Conservation (phyloP, 2,888 invertebrate genomes). For the Tiphia femorata region DNA sequence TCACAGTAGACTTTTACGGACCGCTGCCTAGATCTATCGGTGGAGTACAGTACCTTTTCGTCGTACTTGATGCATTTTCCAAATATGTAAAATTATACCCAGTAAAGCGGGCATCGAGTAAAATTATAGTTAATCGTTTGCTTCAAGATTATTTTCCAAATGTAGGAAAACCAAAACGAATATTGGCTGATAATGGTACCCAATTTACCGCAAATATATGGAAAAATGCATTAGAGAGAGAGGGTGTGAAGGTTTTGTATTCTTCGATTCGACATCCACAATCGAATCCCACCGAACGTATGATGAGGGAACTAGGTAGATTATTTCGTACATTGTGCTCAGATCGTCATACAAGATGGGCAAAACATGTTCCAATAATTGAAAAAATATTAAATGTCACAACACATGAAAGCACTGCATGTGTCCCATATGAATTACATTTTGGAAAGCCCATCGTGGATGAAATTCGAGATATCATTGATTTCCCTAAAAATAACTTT, state of each 20-base stretch:
- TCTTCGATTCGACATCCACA: constrained; percentile 18
- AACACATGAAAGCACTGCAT: background rate
- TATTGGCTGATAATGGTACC: constrained; percentile 7
- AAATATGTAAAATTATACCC: too few species aligned
- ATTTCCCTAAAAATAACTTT: background rate
- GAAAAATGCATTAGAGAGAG: background rate
- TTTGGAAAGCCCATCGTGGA: too few species aligned
- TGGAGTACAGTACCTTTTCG: too few species aligned
- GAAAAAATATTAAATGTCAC: constrained; percentile 7
- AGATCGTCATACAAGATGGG: constrained; percentile 15
- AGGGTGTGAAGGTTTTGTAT: background rate
- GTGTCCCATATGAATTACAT: constrained; percentile 1
- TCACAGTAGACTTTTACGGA: too few species aligned
- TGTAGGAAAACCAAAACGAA: background rate
- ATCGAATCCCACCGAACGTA: constrained; percentile 20
- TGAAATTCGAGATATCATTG: background rate
- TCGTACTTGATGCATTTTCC: too few species aligned
- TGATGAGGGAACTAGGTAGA: constrained; percentile 20
- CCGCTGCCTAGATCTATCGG: too few species aligned
- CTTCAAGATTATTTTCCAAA: too few species aligned
- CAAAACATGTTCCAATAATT: background rate
- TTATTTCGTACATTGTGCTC: constrained; percentile 9
- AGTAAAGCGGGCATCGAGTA: too few species aligned
- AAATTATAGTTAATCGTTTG: too few species aligned
- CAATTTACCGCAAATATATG: constrained; percentile 8